Percentiles rank a stretch among this genome's conserved stretches.
Conservation (phyloP, 1,140 invertebrate species). For the Brachionus paranguensis region DNA sequence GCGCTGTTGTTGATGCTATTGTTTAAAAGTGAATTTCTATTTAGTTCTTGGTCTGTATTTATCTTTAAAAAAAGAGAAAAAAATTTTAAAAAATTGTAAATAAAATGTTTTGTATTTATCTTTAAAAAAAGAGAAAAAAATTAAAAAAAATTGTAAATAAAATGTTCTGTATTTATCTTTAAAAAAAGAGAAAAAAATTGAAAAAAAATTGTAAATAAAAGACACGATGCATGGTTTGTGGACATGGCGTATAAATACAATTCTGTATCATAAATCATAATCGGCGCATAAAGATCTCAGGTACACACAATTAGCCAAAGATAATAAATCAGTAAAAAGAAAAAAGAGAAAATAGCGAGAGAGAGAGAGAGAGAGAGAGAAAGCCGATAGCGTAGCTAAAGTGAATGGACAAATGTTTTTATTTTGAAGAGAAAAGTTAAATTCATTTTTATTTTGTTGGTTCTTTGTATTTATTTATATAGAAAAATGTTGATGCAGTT, state of each 20-base stretch:
- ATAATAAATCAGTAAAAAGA: background rate
- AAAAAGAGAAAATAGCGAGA: background rate
- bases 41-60: background rate
- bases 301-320: background rate
- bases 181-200: background rate
- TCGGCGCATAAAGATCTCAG: background rate
- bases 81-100: background rate
- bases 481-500: background rate
- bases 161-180: background rate
- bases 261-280: background rate
- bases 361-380: background rate
- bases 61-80: background rate
- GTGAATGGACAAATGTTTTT: background rate
- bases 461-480: background rate
- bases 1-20: background rate
- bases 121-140: background rate
- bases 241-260: background rate
- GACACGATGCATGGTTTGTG: background rate
- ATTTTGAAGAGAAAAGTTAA: background rate
- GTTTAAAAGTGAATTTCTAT: background rate
- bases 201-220: background rate
- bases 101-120: background rate
- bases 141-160: background rate
- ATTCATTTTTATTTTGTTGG: background rate
- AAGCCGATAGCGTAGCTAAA: background rate